phyloP scores from a whole-genome alignment of 2,113 vertebrate genomes.

The Leptobrachium leishanense region DNA sequence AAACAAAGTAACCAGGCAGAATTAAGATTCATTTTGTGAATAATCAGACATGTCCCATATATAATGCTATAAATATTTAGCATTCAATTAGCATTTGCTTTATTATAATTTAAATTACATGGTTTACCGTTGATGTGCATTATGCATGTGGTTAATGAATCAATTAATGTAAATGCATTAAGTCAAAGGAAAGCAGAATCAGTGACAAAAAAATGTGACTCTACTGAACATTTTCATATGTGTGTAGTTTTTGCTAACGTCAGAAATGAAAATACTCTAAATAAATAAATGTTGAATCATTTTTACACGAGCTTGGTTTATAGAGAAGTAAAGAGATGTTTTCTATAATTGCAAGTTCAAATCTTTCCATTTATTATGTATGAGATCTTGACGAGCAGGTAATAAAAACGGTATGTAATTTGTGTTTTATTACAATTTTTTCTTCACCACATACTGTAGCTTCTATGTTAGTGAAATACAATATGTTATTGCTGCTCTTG shows the following conservation, averaged over 20 bases:
- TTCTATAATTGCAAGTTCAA: conserved; percentile 38
- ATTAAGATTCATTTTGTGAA: no score
- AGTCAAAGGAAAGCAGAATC: no score
- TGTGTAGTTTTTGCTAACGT: neutral
- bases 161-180: no score
- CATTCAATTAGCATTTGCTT: no score
- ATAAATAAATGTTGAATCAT: neutral
- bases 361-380: conserved; percentile 29
- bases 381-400: conserved; percentile 19
- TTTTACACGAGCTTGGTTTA: neutral
- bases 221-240: no score
- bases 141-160: no score
- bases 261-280: neutral
- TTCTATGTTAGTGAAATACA: neutral
- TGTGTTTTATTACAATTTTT: conserved; percentile 8
- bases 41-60: no score
- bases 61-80: no score
- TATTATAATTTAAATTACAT: no score
- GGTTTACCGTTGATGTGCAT: no score
- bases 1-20: no score
- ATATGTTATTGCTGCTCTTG: neutral
- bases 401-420: conserved; percentile 45
- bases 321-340: conserved; percentile 7
- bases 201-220: no score
- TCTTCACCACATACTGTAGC: neutral